Evolutionary conservation across 2,888 invertebrate genomes (phyloP), one percentile per base, ranked within the genome.

Genomic region (Nudaria mundana): DNA sequence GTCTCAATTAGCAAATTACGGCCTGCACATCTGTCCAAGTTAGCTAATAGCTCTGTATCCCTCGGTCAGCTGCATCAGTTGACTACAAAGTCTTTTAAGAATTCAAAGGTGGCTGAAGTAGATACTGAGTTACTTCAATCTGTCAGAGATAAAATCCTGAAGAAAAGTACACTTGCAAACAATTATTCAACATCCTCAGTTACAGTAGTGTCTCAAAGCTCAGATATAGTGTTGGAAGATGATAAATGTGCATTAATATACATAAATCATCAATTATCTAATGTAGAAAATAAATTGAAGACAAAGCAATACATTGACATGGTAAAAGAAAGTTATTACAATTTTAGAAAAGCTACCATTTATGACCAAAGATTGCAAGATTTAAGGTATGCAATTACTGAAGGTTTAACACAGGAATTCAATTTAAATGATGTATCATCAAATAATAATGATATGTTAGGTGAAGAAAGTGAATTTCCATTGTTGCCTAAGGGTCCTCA

Each of bases 1-100:
- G 92, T 94, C 1, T 89, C 91, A 11, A 91, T 95, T 7, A 91
- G 91, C 52, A 94, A 92, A 59, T 75, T 95, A 20, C 92, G 90
- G 59, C 91, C 93, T 4, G 86, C 90, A 36, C 92, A 94, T 63
- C 72, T 95, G 3, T 91, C 93, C 8, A 86, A 92, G 48, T 86
- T 95, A 39, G 91, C 93, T 0, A 71, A 90, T 52, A 80, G 91
- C 73, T 71, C 90, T 30, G 88, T 91, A 0, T 88, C 90, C 29
- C 76, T 92, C 23, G 90, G 91, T 24, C 90, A 92, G 62, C 71
- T 92, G 3, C 89, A 92, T 63, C 91, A 91, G 67, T 68, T 92
- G 12, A 91, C 90, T 43, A 64, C 56, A 37, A 79, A 77, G 44
- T 36, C 70, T 28, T 8, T 36, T 0, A 77, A 76, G 38, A 76